Percentiles rank a stretch among this genome's conserved stretches.
Conservation (phyloP, 2,797 vertebrate genomes). For the Naso thynnoides region DNA sequence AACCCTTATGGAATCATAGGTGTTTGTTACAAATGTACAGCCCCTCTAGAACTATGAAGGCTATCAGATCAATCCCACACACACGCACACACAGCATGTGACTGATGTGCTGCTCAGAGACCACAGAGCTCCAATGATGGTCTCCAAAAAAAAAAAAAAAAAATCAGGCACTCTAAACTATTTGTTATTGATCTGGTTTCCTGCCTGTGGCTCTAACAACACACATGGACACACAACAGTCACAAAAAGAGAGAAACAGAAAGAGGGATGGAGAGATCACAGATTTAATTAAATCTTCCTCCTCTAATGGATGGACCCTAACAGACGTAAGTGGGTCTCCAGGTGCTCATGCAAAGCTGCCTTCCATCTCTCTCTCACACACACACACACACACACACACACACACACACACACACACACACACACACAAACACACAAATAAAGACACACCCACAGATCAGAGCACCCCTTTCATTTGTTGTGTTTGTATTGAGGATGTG, state of each 20-base stretch:
- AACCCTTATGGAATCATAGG: conserved; percentile 21
- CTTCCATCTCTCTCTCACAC: neutral
- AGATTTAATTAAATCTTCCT: conserved; percentile 59
- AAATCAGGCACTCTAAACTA: conserved; percentile 58
- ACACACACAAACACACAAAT: neutral
- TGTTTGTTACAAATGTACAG: conserved; percentile 49
- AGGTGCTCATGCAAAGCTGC: conserved; percentile 26
- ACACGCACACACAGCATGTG: conserved; percentile 13
- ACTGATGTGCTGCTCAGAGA: conserved; percentile 54
- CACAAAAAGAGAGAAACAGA: conserved; percentile 22
- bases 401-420: neutral
- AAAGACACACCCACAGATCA: conserved; percentile 5
- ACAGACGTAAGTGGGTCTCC: conserved; percentile 33
- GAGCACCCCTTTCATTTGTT: conserved; percentile 23
- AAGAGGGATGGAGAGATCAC: conserved; percentile 9
- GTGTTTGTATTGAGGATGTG: conserved; percentile 43
- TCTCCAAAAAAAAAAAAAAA: conserved; percentile 37
- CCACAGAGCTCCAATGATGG: conserved; percentile 43
- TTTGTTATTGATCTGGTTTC: conserved; percentile 71
- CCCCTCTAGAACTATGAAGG: conserved; percentile 56
- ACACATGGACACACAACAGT: conserved; percentile 23
- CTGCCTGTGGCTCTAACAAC: conserved; percentile 48
- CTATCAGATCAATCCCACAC: conserved; percentile 46
- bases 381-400: neutral
- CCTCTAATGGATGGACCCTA: conserved; percentile 27